Evolutionary conservation across 2,888 invertebrate species (phyloP), one percentile per base, ranked within the genome.

Genomic region (Leptodirus hochenwartii): DNA sequence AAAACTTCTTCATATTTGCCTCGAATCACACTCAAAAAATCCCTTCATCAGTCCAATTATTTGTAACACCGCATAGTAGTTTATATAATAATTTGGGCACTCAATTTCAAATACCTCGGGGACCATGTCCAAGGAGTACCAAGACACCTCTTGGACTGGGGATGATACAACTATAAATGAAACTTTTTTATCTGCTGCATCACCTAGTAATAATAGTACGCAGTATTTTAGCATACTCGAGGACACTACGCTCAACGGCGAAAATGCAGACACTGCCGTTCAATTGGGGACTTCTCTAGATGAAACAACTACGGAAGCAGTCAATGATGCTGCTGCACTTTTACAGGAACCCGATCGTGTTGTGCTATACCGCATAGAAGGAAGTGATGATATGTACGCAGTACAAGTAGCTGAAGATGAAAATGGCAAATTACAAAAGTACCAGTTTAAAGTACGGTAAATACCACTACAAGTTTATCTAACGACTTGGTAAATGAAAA

Each of bases 401-500:
- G 43, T 54, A 23, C 53, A 54, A 39, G 30, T 50, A 10, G 46
- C 45, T 10, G 43, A 47, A 30, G 55, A 57, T 44, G 50, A 50
- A 16, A 45, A 50, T 13, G 56, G 56, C 9, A 53, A 52, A 39
- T 31, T 53, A 8, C 51, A 51, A 29, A 54, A 50, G 40, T 53
- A 50, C 37, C 53, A 55, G 32, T 55, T 53, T 39, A 47, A 52
- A 41, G 48, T 55, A 31, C 44, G 50, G 54, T 54, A 35, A 29
- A 36, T 29, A 17, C 9, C 23, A 16, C 26, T 11, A 5, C 16
- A 25, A 20, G 15, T 34, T 9, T 15, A 9, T 28, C 27, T 26
- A 16, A 15, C 26, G 27, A 23, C 20, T 4, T 10, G 5, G 15
- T 20, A 20, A 5, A 3, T 25, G 17, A 25, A 28, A 10, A 23